These are phyloP conservation scores for Drosophila setifemur DNA, from an alignment of 1,140 invertebrate genomes.

Conservation along the genomic window DNA sequence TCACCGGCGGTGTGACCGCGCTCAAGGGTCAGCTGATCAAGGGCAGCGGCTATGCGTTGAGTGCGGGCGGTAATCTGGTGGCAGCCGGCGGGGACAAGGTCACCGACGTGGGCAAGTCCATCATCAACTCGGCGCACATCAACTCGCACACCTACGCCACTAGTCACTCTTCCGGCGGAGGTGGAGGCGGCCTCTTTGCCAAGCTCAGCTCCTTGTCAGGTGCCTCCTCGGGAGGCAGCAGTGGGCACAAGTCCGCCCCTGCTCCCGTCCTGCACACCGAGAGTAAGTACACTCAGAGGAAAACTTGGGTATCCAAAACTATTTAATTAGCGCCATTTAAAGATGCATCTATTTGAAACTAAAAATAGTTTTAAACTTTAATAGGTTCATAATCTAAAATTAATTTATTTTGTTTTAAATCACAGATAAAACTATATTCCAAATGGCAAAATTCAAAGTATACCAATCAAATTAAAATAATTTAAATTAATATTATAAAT, in stretches of 20 bases:
- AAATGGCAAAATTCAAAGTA: no score
- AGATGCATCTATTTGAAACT: no score
- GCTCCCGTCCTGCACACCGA: constrained; percentile 70
- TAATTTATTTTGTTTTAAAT: no score
- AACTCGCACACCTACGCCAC: constrained; percentile 82
- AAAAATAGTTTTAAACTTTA: no score
- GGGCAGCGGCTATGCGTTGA: constrained; percentile 89
- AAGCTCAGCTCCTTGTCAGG: constrained; percentile 75
- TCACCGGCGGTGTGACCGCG: constrained; percentile 91
- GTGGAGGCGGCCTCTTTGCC: constrained; percentile 66
- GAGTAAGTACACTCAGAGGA: constrained; percentile 66
- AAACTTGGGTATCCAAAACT: no score
- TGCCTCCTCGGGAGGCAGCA: constrained; percentile 78
- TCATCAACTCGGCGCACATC: constrained; percentile 88
- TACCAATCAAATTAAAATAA: no score
- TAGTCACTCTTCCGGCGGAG: constrained; percentile 51
- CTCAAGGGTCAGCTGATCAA: constrained; percentile 93
- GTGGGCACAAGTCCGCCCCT: constrained; percentile 48
- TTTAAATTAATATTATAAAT: no score
- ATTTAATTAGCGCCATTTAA: no score
- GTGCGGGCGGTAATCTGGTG: constrained; percentile 87
- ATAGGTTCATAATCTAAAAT: no score
- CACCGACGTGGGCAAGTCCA: constrained; percentile 88
- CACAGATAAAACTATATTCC: no score
- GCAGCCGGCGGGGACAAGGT: constrained; percentile 87